Percentiles rank a stretch among this genome's conserved stretches.
phyloP scores from a whole-genome alignment of 2,113 vertebrate species.

The Cryptoleucopteryx plumbea region DNA sequence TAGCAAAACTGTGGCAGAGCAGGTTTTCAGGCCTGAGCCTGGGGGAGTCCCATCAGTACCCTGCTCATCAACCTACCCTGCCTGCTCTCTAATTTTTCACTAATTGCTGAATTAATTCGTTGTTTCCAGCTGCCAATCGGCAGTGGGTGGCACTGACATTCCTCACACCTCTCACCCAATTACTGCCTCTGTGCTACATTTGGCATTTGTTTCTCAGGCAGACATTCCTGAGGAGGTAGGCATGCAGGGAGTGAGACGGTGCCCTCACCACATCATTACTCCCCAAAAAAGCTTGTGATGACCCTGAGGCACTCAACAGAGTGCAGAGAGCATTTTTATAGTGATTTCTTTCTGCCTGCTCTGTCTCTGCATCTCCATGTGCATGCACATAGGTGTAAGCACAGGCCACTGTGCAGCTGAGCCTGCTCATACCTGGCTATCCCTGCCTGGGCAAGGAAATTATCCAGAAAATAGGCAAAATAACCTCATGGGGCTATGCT shows the following conservation, averaged over 20 bases:
- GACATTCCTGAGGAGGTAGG: conserved; percentile 11
- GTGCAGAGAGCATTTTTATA: background rate
- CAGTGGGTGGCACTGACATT: background rate
- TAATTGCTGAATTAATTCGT: background rate
- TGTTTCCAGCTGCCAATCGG: background rate
- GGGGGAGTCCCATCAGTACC: background rate
- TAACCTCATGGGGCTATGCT: background rate
- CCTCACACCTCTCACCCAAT: background rate
- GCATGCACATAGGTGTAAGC: background rate
- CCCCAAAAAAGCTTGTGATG: background rate
- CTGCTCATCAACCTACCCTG: background rate
- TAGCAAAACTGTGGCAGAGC: background rate
- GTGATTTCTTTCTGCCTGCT: background rate
- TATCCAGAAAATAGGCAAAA: background rate
- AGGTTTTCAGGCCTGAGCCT: background rate
- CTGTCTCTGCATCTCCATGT: background rate
- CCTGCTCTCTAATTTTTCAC: background rate
- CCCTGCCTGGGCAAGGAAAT: background rate
- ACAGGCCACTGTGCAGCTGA: background rate
- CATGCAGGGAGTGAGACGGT: background rate
- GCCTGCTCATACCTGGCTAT: background rate
- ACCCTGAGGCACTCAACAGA: background rate
- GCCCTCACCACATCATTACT: background rate
- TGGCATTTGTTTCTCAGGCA: background rate
- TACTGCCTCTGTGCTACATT: background rate